Percentiles rank a stretch among this genome's conserved stretches.
These are phyloP conservation scores for Melanotaenia maccullochi DNA, from an alignment of 2,797 vertebrate genomes.

Conservation along the genomic window DNA sequence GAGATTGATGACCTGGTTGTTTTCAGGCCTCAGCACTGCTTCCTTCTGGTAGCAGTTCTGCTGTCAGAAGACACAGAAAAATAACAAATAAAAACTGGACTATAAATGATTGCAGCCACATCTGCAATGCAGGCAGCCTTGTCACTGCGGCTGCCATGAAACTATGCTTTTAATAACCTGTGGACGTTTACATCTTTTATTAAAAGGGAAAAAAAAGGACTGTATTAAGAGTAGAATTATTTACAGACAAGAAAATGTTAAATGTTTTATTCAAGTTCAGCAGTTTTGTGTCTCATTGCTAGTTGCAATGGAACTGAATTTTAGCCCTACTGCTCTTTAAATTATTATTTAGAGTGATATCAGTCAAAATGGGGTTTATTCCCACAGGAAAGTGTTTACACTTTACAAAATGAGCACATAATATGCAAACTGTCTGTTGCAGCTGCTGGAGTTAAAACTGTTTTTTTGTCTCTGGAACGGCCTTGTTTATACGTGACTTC, in stretches of 20 bases:
- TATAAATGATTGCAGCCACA: slow-evolving; percentile 5
- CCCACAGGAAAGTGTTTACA: not conserved
- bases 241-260: not conserved
- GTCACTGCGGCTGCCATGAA: not conserved
- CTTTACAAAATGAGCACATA: slow-evolving; percentile 7
- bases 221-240: not conserved
- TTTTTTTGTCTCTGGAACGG: slow-evolving; percentile 19
- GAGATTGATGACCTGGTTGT: slow-evolving; percentile 96
- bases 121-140: not conserved
- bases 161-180: not conserved
- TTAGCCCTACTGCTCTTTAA: not conserved
- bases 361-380: not conserved
- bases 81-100: not conserved
- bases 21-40: slow-evolving; percentile 91
- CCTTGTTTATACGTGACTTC: slow-evolving; percentile 32
- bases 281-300: not conserved
- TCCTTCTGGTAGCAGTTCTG: slow-evolving; percentile 94
- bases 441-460: slow-evolving; percentile 34
- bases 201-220: not conserved
- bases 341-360: not conserved
- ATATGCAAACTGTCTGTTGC: slow-evolving; percentile 6
- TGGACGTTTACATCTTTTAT: not conserved
- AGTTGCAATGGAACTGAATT: not conserved
- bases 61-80: not conserved
- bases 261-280: not conserved